A percentile compares a stretch with the other conserved stretches of the same genome.
Conservation (phyloP, 2,113 vertebrate genomes). For the Amblyornis subalaris region DNA sequence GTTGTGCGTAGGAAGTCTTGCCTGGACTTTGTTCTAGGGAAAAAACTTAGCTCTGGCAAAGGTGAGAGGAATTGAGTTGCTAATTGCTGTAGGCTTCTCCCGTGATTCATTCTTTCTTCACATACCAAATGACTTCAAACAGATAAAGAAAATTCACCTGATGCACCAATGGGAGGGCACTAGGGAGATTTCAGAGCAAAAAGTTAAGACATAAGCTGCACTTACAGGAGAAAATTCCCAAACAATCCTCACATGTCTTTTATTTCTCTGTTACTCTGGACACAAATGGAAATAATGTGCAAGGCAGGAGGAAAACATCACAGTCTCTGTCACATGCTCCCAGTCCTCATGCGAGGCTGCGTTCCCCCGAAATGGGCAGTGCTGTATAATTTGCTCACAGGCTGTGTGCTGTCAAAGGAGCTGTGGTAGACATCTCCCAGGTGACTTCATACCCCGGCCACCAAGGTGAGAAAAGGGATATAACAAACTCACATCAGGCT, state of each 20-base stretch:
- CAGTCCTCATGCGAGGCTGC: not conserved
- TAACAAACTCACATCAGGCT: not conserved
- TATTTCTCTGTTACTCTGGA: not conserved
- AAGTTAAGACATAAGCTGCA: not conserved
- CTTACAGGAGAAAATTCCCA: not conserved
- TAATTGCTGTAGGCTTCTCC: slow-evolving; percentile 35
- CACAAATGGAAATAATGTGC: not conserved
- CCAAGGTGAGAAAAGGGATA: not conserved
- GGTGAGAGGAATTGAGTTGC: slow-evolving; percentile 46
- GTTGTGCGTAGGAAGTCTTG: slow-evolving; percentile 33
- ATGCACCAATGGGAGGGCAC: not conserved
- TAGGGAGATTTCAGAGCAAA: not conserved
- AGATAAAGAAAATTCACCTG: not conserved
- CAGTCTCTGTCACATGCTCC: not conserved
- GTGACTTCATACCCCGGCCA: not conserved
- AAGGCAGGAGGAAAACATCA: not conserved
- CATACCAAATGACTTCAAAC: slow-evolving; percentile 1
- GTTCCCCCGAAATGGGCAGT: not conserved
- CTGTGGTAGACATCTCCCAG: not conserved
- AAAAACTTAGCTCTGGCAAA: slow-evolving; percentile 33
- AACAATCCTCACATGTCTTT: not conserved
- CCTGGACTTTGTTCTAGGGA: slow-evolving; percentile 41
- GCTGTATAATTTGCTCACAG: not conserved
- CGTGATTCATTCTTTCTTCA: slow-evolving; percentile 45
- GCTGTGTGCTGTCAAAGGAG: not conserved